phyloP scores from a whole-genome alignment of 2,113 vertebrate species.

The Oplegnathus fasciatus region DNA sequence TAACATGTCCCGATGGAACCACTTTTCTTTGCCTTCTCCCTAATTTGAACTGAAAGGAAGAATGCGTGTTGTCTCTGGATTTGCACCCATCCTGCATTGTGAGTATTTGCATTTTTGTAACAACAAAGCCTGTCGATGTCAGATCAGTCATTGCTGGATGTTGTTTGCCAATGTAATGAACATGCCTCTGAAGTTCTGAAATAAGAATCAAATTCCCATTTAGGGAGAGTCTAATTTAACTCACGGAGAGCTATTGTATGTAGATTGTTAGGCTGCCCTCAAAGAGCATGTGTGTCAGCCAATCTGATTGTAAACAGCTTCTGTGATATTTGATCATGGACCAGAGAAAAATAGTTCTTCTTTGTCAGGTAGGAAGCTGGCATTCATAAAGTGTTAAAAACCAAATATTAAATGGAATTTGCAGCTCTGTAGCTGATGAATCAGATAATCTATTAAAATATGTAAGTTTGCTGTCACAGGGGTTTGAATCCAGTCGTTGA shows the following conservation, averaged over 20 bases:
- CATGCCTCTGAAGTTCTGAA: slow-evolving; percentile 78
- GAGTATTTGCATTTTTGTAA: slow-evolving; percentile 83
- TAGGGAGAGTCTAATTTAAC: slow-evolving; percentile 78
- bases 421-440: not conserved
- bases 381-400: not conserved
- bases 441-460: slow-evolving; percentile 1
- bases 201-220: slow-evolving; percentile 78
- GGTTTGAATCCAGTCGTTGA: not conserved
- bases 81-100: slow-evolving; percentile 64
- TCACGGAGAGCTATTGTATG: slow-evolving; percentile 47
- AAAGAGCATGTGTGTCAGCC: slow-evolving; percentile 44
- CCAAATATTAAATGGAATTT: not conserved
- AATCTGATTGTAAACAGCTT: slow-evolving; percentile 17
- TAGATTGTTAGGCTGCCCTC: slow-evolving; percentile 54
- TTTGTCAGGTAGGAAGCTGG: slow-evolving; percentile 5
- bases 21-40: slow-evolving; percentile 71
- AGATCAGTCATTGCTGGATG: slow-evolving; percentile 77
- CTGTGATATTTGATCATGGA: slow-evolving; percentile 36
- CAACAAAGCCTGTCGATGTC: slow-evolving; percentile 84
- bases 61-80: slow-evolving; percentile 71
- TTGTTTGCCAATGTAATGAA: slow-evolving; percentile 80
- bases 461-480: not conserved
- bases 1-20: slow-evolving; percentile 78
- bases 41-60: slow-evolving; percentile 80
- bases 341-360: not conserved